Conservation (phyloP, 2,113 vertebrate species). For the Dermatemys mawii region DNA sequence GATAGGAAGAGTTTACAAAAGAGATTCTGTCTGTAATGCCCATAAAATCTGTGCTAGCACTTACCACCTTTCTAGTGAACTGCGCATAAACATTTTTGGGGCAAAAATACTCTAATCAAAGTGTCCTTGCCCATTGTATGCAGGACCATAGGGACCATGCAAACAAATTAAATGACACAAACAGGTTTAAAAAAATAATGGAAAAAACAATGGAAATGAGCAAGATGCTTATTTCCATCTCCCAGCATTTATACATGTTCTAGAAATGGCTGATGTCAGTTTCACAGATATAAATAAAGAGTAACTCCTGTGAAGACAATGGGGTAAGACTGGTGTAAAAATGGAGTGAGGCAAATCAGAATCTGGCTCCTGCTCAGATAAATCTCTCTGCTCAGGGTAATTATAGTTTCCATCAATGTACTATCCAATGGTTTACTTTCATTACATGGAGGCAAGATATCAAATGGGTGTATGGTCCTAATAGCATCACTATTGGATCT, state of each 20-base stretch:
- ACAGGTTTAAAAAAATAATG: neutral
- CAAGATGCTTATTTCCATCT: neutral
- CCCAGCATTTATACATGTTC: neutral
- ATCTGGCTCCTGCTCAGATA: neutral
- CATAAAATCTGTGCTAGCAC: neutral
- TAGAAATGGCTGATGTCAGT: neutral
- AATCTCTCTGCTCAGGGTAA: neutral
- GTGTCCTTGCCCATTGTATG: neutral
- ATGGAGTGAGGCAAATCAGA: neutral
- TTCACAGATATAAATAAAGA: neutral
- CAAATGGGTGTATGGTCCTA: slow-evolving; percentile 1
- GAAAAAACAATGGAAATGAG: neutral
- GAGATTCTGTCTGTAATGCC: neutral
- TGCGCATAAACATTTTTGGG: neutral
- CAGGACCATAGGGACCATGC: neutral
- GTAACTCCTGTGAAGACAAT: neutral
- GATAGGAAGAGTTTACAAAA: neutral
- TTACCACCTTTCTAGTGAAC: neutral
- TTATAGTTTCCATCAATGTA: neutral
- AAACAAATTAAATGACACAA: neutral
- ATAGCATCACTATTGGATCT: slow-evolving; percentile 5
- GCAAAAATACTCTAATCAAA: neutral
- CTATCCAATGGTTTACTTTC: neutral
- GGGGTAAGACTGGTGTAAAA: neutral
- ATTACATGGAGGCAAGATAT: neutral